phyloP scores from a whole-genome alignment of 2,797 vertebrate genomes.

The Melanotaenia nigrans region DNA sequence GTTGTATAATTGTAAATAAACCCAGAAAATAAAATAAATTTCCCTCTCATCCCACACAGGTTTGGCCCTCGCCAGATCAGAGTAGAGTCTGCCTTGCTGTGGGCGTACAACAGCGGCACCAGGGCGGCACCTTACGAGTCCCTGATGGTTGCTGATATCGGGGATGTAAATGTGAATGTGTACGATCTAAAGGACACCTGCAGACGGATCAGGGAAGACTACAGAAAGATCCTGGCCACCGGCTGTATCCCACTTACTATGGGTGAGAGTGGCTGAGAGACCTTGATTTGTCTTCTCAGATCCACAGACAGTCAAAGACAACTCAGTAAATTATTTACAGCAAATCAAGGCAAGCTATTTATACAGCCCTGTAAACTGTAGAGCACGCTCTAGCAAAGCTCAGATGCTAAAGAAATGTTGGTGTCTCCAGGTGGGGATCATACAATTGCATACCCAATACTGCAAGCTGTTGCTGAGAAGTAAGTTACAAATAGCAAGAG shows the following conservation, averaged over 20 bases:
- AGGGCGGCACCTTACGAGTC: slow-evolving; percentile 88
- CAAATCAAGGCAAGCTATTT: neutral
- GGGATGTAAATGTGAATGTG: slow-evolving; percentile 90
- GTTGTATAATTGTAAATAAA: too few relatives aligned
- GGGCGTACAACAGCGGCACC: slow-evolving; percentile 83
- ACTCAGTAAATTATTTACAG: slow-evolving; percentile 12
- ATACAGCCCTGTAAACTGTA: neutral
- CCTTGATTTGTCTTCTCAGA: neutral
- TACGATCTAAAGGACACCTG: slow-evolving; percentile 92
- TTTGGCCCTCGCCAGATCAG: slow-evolving; percentile 92
- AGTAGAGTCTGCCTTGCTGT: slow-evolving; percentile 86
- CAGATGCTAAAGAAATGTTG: slow-evolving; percentile 10
- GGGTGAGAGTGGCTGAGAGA: slow-evolving; percentile 79
- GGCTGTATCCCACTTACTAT: slow-evolving; percentile 90
- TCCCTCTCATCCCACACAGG: slow-evolving; percentile 67
- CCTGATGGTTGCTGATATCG: slow-evolving; percentile 90
- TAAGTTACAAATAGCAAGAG: slow-evolving; percentile 42
- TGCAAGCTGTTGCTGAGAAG: slow-evolving; percentile 91
- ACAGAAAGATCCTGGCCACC: slow-evolving; percentile 75
- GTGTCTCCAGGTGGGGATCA: slow-evolving; percentile 90
- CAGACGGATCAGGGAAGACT: slow-evolving; percentile 85
- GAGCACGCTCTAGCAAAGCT: slow-evolving; percentile 12
- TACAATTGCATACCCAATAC: slow-evolving; percentile 93
- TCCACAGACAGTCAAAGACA: neutral
- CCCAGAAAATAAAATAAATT: neutral